Conservation (phyloP, 1,140 invertebrate genomes). For the Brachionus rotundiformis region DNA sequence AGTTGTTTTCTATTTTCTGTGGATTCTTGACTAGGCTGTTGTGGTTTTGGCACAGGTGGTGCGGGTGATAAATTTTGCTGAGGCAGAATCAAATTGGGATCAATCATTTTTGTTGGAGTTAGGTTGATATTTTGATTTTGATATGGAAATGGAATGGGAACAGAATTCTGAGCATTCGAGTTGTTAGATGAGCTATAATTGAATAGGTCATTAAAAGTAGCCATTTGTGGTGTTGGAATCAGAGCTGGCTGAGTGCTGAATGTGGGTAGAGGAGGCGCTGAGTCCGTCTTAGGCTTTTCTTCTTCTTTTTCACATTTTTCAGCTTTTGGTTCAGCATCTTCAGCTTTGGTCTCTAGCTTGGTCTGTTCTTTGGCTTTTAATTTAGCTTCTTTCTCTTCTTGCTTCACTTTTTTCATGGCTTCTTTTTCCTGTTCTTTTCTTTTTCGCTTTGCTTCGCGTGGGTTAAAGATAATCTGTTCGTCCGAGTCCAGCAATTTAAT, state of each 20-base stretch:
- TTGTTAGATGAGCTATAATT: background rate
- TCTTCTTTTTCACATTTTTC: background rate
- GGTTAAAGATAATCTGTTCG: constrained; percentile 18
- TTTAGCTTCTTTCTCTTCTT: constrained; percentile 64
- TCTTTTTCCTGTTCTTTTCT: constrained; percentile 74
- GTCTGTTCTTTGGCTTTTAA: constrained; percentile 44
- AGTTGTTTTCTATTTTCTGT: constrained; percentile 29
- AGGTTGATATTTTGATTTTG: background rate
- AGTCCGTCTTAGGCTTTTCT: background rate
- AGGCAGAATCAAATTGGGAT: background rate
- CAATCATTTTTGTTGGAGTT: constrained; percentile 24
- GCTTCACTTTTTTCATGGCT: constrained; percentile 69
- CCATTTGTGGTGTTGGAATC: constrained; percentile 19
- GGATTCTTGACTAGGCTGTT: background rate
- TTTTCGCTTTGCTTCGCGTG: constrained; percentile 48
- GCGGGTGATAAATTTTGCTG: background rate
- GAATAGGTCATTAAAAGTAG: constrained; percentile 30
- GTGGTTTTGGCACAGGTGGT: background rate
- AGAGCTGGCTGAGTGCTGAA: background rate
- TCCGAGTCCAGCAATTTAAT: constrained; percentile 42
- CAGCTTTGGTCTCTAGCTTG: constrained; percentile 53
- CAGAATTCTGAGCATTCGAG: background rate
- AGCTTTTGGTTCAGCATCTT: background rate
- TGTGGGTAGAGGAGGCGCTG: background rate
- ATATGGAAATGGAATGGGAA: background rate